Evolutionary conservation across 2,797 vertebrate species (phyloP).

Genomic region (Pogoniulus pusillus): DNA sequence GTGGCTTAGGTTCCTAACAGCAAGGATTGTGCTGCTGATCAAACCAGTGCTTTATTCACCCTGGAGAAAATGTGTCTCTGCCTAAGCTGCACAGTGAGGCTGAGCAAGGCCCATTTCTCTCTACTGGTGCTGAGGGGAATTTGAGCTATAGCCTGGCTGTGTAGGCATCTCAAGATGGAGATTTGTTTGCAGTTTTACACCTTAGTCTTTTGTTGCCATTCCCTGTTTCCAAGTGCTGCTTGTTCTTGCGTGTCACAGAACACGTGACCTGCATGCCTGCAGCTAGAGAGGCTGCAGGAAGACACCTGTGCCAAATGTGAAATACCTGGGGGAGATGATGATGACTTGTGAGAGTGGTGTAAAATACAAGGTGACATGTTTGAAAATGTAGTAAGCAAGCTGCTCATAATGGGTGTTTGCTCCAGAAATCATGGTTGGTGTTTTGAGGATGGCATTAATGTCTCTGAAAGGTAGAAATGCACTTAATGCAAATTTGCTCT

Average conservation of each 20-base stretch:
- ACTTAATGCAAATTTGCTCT: not conserved
- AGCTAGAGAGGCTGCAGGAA: not conserved
- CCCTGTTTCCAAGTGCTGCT: not conserved
- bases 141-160: not conserved
- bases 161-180: fast-evolving
- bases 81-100: not conserved
- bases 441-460: not conserved
- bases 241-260: fast-evolving
- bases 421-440: not conserved
- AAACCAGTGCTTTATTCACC: too few relatives aligned
- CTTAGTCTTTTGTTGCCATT: not conserved
- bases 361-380: not conserved
- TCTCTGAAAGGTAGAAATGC: not conserved
- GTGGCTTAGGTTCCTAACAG: not conserved
- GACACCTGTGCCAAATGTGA: too few relatives aligned
- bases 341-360: not conserved
- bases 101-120: not conserved
- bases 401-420: not conserved
- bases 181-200: not conserved
- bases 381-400: not conserved
- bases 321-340: not conserved
- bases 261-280: fast-evolving
- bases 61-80: not conserved
- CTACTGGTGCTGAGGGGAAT: fast-evolving
- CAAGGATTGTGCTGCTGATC: not conserved